Conservation (phyloP, 2,888 invertebrate genomes). For the Ctena decussata region DNA sequence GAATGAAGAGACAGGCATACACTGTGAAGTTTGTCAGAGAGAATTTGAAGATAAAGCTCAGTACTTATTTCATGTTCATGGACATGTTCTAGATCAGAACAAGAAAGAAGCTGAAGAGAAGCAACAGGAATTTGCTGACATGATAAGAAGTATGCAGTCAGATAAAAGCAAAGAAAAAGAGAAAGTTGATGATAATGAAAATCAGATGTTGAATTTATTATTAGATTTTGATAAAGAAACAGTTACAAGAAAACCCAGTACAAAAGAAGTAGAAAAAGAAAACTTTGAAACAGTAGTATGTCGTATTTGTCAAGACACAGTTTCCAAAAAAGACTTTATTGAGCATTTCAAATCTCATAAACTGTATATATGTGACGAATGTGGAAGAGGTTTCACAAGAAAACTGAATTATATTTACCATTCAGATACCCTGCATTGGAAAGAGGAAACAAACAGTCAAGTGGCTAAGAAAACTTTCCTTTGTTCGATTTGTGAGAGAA, state of each 20-base stretch:
- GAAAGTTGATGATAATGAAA: neutral
- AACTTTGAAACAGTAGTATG: neutral
- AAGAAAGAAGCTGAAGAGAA: conserved; percentile 40
- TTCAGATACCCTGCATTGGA: neutral
- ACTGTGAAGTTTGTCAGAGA: conserved; percentile 57
- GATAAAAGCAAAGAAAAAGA: neutral
- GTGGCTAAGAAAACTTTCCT: conserved; percentile 24
- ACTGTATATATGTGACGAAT: conserved; percentile 51
- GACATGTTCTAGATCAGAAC: conserved; percentile 35
- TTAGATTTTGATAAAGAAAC: neutral
- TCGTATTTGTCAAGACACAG: conserved; percentile 51
- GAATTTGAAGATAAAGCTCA: conserved; percentile 51
- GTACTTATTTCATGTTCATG: conserved; percentile 60
- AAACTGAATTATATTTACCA: neutral
- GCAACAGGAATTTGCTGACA: conserved; percentile 7
- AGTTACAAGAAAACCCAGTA: neutral
- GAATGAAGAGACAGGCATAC: conserved; percentile 30
- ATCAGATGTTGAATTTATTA: neutral
- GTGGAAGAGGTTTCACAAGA: conserved; percentile 13
- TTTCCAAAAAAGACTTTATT: conserved; percentile 42
- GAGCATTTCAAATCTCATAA: conserved; percentile 49
- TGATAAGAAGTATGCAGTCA: neutral
- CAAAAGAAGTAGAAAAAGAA: neutral
- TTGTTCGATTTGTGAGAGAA: conserved; percentile 56
- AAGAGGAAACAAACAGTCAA: neutral